These are phyloP conservation scores for Lymantria monacha DNA, from an alignment of 2,888 invertebrate genomes.

Conservation along the genomic window DNA sequence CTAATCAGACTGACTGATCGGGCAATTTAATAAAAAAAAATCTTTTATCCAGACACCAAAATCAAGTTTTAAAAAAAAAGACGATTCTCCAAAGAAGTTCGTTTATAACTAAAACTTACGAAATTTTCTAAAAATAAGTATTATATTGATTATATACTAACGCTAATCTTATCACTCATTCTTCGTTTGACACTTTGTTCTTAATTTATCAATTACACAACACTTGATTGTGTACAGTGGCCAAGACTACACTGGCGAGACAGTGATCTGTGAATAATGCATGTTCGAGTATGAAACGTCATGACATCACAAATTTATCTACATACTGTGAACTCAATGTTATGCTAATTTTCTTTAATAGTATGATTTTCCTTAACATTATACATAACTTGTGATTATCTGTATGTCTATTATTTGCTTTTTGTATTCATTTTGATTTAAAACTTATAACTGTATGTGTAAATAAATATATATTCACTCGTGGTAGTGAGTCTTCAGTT, in stretches of 20 bases:
- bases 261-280: conserved; percentile 11
- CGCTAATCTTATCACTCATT: conserved; percentile 4
- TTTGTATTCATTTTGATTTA: neutral
- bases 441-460: neutral
- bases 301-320: conserved; percentile 43
- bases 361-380: conserved; percentile 45
- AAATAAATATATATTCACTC: no score
- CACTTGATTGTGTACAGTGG: neutral
- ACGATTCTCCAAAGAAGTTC: no score
- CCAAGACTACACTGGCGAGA: neutral
- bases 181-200: neutral
- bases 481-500: no score
- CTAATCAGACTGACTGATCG: no score
- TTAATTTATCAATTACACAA: neutral
- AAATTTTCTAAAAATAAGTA: neutral
- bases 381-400: conserved; percentile 1
- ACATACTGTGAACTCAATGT: conserved; percentile 46
- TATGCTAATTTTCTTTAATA: conserved; percentile 53
- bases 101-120: neutral
- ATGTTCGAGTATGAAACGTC: conserved; percentile 22
- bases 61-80: no score
- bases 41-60: no score
- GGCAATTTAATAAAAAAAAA: no score
- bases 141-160: conserved; percentile 1
- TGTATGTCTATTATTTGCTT: neutral